These are phyloP conservation scores for Cassiopea andromeda DNA, from an alignment of 30 jellyfish, hydroid and myxozoan genomes.

Conservation along the genomic window DNA sequence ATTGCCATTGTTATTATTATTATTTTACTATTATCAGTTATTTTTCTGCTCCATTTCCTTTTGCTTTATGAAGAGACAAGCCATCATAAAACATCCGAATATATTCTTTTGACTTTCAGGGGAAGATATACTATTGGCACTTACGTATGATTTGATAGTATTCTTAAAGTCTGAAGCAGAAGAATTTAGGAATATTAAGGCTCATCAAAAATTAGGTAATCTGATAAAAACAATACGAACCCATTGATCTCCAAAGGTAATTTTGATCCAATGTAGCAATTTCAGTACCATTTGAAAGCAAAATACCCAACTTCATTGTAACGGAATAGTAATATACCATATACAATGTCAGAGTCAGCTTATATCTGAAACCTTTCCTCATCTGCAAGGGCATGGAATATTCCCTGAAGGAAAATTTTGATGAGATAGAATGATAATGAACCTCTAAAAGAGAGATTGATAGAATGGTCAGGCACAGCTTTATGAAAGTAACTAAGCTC, in stretches of 20 bases:
- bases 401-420: not conserved
- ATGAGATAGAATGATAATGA: not conserved
- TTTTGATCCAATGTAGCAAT: constrained; percentile 20
- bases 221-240: not conserved
- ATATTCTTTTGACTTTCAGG: no score
- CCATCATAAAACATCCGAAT: no score
- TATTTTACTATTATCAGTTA: no score
- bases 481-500: no score
- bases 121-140: no score
- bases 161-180: no score
- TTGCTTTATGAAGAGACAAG: no score
- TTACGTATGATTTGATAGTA: no score
- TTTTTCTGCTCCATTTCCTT: no score
- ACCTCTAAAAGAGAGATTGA: not conserved
- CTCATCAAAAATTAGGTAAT: not conserved
- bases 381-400: not conserved
- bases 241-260: constrained; percentile 39
- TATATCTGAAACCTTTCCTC: constrained; percentile 32
- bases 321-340: not conserved
- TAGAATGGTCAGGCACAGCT: no score
- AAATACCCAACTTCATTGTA: constrained; percentile 25
- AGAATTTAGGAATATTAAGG: no score
- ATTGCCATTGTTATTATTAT: no score
- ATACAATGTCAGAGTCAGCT: not conserved
- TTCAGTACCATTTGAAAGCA: constrained; percentile 45